A percentile compares a stretch with the other conserved stretches of the same genome.
These are phyloP conservation scores for Cheirogaleus medius DNA, from an alignment of 2,113 vertebrate genomes.

Conservation along the genomic window DNA sequence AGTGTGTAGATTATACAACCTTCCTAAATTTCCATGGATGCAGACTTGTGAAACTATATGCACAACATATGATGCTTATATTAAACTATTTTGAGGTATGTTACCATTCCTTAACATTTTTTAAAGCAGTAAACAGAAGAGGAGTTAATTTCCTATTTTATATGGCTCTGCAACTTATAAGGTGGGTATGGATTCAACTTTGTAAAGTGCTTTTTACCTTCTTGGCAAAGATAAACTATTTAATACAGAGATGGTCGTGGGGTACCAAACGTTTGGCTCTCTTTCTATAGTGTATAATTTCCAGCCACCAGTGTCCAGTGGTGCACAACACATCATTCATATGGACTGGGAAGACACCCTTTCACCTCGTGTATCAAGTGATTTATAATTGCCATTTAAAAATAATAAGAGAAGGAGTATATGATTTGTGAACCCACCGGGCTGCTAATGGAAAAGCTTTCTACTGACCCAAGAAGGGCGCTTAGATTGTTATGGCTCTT, in stretches of 20 bases:
- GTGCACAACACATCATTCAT: not conserved
- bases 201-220: not conserved
- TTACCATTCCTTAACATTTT: not conserved
- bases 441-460: slow-evolving; percentile 38
- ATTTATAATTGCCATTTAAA: slow-evolving; percentile 63
- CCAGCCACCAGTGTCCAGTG: not conserved
- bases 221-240: slow-evolving; percentile 2
- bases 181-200: not conserved
- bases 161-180: not conserved
- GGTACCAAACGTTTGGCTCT: not conserved
- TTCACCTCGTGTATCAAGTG: not conserved
- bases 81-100: not conserved
- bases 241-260: not conserved
- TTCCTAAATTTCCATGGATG: not conserved
- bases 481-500: not conserved
- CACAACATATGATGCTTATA: not conserved
- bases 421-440: slow-evolving; percentile 39
- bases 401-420: slow-evolving; percentile 36
- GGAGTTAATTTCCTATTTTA: not conserved
- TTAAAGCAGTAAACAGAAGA: not conserved
- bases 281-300: not conserved
- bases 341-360: not conserved
- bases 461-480: slow-evolving; percentile 61
- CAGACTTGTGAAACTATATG: not conserved
- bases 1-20: not conserved